A percentile compares a stretch with the other conserved stretches of the same genome.
Evolutionary conservation across 2,113 vertebrate species (phyloP).

Genomic region (Macroglossus sobrinus): DNA sequence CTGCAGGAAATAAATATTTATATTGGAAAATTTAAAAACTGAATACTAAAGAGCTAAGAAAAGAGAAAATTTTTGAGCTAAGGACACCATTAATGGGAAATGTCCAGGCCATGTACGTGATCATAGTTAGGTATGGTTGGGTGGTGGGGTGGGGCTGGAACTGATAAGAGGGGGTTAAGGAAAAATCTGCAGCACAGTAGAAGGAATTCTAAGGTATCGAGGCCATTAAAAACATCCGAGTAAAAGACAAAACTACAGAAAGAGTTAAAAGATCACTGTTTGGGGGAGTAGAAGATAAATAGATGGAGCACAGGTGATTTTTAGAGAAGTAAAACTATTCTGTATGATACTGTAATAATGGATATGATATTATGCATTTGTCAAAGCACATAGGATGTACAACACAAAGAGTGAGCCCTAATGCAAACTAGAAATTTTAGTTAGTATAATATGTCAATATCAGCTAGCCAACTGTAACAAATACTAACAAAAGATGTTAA

Average conservation of each 20-base stretch:
- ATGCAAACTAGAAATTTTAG: background rate
- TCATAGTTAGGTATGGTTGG: background rate
- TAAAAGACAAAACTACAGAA: background rate
- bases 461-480: background rate
- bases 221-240: background rate
- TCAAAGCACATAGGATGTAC: background rate
- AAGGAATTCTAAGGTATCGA: background rate
- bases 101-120: background rate
- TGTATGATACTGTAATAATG: background rate
- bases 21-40: background rate
- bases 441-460: background rate
- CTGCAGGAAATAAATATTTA: conserved; percentile 54
- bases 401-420: background rate
- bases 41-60: background rate
- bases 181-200: background rate
- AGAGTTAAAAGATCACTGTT: background rate
- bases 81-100: background rate
- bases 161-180: background rate
- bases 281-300: fast-evolving
- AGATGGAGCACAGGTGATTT: background rate
- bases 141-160: background rate
- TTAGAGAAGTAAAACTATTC: background rate
- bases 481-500: background rate
- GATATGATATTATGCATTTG: background rate
- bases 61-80: background rate